Evolutionary conservation across 2,797 vertebrate species (phyloP), one percentile per base, ranked within the genome.

Genomic region (Pseudomugil gertrudae): DNA sequence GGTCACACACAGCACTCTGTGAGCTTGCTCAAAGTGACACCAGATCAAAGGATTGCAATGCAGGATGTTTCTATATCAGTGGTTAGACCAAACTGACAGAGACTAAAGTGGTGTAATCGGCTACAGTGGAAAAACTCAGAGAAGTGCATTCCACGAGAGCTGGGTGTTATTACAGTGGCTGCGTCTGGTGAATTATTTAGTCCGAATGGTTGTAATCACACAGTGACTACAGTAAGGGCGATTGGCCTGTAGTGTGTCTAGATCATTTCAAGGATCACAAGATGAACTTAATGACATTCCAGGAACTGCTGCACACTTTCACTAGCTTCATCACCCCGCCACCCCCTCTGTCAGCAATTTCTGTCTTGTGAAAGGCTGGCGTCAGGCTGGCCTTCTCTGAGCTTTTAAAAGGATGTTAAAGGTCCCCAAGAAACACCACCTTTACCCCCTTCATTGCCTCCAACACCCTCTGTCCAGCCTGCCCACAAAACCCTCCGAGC

Each of bases 361-460:
- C 66, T 55, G 59, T 61, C 47, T 67, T 17, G 62, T 82, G 83
- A 89, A 87, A 68, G 80, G 74, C 76, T 83, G 87, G 76, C 79
- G 67, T 88, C 80, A 84, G 83, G 74, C 67, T 48, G 67, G 63
- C 61, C 78, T 78, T 84, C 77, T 79, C 69, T 14, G 66, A 69
- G 83, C 88, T 89, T 90, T 91, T 90, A 84, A 88, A 91, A 91
- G 88, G 85, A 87, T 84, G 80, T 80, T 84, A 90, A 87, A 90
- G 85, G 84, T 91, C 85, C 88, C 60, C 64, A 76, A 59, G 81
- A 90, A 79, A 84, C 85, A 72, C 36, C 35, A 70, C 79, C 79
- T 66, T 76, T 74, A 63, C 68, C 64, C n/a, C 81, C 59, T 73
- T 61, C 30, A 4, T 63, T 51, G 74, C 84, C 78, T 71, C 78